Evolutionary conservation across 2,797 vertebrate genomes (phyloP).

Genomic region (Pelochelys cantorii): DNA sequence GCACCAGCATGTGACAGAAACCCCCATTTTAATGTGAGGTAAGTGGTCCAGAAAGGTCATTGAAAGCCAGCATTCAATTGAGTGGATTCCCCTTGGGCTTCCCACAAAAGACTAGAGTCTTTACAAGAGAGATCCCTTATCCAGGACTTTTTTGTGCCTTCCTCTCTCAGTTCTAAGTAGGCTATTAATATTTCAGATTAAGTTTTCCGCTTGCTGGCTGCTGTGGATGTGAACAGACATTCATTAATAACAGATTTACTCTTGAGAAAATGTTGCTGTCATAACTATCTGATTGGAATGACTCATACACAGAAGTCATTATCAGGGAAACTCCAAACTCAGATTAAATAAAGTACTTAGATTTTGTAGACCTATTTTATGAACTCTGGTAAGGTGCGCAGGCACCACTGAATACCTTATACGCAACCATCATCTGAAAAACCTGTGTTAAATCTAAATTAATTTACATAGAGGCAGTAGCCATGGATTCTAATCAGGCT

Average conservation of each 20-base stretch:
- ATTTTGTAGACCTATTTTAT: background rate
- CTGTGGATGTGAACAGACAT: conserved; percentile 29
- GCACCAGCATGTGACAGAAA: conserved; percentile 48
- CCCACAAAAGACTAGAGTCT: background rate
- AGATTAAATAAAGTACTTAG: background rate
- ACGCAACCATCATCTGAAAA: background rate
- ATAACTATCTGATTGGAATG: conserved; percentile 13
- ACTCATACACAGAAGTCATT: conserved; percentile 32
- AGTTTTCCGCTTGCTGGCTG: background rate
- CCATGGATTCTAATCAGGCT: background rate
- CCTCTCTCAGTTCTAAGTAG: background rate
- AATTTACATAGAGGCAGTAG: background rate
- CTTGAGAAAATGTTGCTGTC: conserved; percentile 43
- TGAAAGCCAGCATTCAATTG: conserved; percentile 38
- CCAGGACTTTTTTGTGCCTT: conserved; percentile 31
- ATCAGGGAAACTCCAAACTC: conserved; percentile 48
- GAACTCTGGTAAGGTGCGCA: background rate
- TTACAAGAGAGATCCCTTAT: conserved; percentile 7
- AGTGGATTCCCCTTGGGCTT: conserved; percentile 27
- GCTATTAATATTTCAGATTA: conserved; percentile 67
- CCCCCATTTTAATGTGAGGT: conserved; percentile 28
- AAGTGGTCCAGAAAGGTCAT: conserved; percentile 51
- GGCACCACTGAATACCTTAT: background rate
- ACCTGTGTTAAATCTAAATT: background rate
- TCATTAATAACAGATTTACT: background rate